phyloP scores from a whole-genome alignment of 1,140 invertebrate species.

The Arctopsyche grandis region DNA sequence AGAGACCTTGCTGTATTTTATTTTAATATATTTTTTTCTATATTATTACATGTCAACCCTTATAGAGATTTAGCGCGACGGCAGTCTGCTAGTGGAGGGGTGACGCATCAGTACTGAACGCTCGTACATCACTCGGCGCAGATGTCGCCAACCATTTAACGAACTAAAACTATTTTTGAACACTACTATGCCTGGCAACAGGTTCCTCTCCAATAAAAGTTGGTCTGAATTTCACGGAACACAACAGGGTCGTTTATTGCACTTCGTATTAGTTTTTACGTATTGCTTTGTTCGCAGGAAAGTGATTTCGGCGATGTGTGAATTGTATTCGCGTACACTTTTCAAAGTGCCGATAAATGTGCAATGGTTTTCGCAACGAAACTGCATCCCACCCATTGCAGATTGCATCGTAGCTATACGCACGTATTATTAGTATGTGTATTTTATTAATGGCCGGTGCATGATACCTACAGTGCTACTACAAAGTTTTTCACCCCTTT shows the following conservation, averaged over 20 bases:
- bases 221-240: too few species aligned
- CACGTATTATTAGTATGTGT: conserved; percentile 41
- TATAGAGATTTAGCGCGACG: conserved; percentile 17
- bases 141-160: conserved; percentile 34
- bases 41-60: conserved; percentile 18
- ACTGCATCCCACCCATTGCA: background rate
- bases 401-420: background rate
- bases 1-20: too few species aligned
- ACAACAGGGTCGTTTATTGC: too few species aligned
- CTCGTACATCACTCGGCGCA: conserved; percentile 29
- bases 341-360: too few species aligned
- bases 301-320: too few species aligned
- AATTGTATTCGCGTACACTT: too few species aligned
- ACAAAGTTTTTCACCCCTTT: conserved; percentile 13
- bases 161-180: background rate
- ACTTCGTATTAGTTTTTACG: too few species aligned
- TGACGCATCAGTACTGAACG: conserved; percentile 25
- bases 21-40: too few species aligned
- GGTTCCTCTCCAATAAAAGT: too few species aligned
- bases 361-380: background rate
- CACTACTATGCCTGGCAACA: too few species aligned
- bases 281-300: too few species aligned
- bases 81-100: conserved; percentile 34
- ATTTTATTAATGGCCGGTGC: conserved; percentile 44
- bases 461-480: conserved; percentile 37